A percentile compares a stretch with the other conserved stretches of the same genome.
phyloP scores from a whole-genome alignment of 1,140 invertebrate species.

The Drosophila repletoides region DNA sequence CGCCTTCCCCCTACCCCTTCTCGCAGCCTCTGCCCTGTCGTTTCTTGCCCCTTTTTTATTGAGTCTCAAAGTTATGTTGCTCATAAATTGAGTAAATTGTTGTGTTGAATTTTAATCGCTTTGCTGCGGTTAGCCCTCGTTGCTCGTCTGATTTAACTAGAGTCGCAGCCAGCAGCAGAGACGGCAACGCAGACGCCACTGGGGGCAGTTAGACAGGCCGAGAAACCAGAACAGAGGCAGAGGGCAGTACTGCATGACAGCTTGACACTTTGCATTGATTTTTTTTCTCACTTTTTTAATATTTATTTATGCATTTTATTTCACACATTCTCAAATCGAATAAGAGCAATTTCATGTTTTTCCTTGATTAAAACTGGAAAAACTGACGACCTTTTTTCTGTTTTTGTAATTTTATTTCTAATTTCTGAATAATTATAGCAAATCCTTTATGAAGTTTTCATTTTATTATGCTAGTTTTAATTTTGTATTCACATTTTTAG shows the following conservation, averaged over 20 bases:
- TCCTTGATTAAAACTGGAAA: too few species aligned
- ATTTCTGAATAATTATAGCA: too few species aligned
- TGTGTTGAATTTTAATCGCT: slow-evolving; percentile 73
- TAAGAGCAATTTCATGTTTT: slow-evolving; percentile 44
- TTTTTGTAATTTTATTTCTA: too few species aligned
- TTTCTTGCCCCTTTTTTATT: slow-evolving; percentile 50
- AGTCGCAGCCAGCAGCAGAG: background rate
- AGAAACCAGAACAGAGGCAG: too few species aligned
- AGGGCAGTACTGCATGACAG: slow-evolving; percentile 17
- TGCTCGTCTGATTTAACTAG: slow-evolving; percentile 18
- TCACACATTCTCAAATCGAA: slow-evolving; percentile 41
- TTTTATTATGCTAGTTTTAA: too few species aligned
- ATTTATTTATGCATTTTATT: too few species aligned
- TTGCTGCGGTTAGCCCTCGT: slow-evolving; percentile 32
- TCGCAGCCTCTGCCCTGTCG: background rate
- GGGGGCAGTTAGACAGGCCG: too few species aligned
- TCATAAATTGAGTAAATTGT: slow-evolving; percentile 75
- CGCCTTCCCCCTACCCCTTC: background rate
- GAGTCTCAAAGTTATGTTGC: slow-evolving; percentile 70
- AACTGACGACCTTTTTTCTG: too few species aligned
- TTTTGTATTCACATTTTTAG: too few species aligned
- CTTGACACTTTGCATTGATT: slow-evolving; percentile 30
- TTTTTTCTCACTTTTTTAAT: too few species aligned
- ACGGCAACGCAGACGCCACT: background rate
- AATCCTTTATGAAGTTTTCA: too few species aligned